phyloP scores from a whole-genome alignment of 2,888 invertebrate species.

The Eristalis pertinax region DNA sequence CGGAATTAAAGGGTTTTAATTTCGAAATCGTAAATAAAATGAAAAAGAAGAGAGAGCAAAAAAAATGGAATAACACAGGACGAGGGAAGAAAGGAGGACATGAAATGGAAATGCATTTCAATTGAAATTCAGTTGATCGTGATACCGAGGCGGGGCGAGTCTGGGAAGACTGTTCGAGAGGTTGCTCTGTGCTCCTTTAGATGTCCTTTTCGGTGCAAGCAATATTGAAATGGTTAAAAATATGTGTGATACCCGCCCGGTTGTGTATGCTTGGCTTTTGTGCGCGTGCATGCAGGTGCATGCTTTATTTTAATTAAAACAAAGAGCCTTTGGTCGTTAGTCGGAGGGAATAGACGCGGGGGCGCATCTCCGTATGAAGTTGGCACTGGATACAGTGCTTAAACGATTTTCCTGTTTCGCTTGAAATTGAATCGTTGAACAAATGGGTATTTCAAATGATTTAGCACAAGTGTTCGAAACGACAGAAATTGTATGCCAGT shows the following conservation, averaged over 20 bases:
- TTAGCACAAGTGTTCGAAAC: too few relatives aligned
- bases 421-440: too few relatives aligned
- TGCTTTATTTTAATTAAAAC: conserved; percentile 50
- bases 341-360: not conserved
- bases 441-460: too few relatives aligned
- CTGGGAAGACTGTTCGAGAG: not conserved
- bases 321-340: not conserved
- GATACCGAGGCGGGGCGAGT: not conserved
- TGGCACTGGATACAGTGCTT: not conserved
- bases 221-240: conserved; percentile 43
- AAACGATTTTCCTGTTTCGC: not conserved
- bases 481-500: too few relatives aligned
- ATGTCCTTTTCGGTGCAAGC: conserved; percentile 34
- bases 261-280: conserved; percentile 10
- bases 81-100: not conserved
- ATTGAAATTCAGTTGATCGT: conserved; percentile 63
- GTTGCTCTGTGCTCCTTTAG: conserved; percentile 34
- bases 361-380: not conserved
- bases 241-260: conserved; percentile 18
- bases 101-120: conserved; percentile 57
- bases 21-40: conserved; percentile 21
- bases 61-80: not conserved
- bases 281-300: conserved; percentile 6
- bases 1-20: conserved; percentile 60
- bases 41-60: not conserved